Percentiles rank a stretch among this genome's conserved stretches.
Evolutionary conservation across 2,888 invertebrate genomes (phyloP).

Genomic region (Andrena bucephala): DNA sequence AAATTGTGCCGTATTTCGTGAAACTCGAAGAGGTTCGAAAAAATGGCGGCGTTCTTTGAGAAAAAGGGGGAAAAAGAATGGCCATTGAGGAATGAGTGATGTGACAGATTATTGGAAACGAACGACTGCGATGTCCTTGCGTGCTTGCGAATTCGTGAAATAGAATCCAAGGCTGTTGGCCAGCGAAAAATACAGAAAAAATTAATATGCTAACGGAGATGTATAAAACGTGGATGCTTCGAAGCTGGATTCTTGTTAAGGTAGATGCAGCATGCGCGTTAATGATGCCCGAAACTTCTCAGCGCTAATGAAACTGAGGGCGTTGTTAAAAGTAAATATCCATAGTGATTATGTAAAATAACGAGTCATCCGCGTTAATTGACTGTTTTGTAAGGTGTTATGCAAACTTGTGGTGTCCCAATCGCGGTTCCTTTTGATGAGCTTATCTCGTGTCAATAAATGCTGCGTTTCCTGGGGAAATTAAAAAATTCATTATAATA

Average conservation of each 20-base stretch:
- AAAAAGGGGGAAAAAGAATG: neutral
- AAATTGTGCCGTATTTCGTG: neutral
- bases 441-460: no score
- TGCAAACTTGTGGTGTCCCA: no score
- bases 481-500: no score
- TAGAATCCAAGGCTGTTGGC: slow-evolving; percentile 1
- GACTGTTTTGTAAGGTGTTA: no score
- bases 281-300: neutral
- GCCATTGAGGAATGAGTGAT: slow-evolving; percentile 7
- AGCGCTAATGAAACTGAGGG: no score
- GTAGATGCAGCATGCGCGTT: neutral
- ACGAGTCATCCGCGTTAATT: no score
- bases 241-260: neutral
- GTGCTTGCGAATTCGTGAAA: neutral
- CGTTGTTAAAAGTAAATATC: no score
- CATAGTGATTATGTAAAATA: no score
- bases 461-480: no score
- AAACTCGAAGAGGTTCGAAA: neutral
- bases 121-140: neutral
- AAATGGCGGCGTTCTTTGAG: neutral
- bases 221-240: neutral
- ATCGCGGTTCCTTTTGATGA: no score
- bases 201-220: slow-evolving; percentile 4
- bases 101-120: slow-evolving; percentile 9
- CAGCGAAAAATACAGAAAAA: neutral